These are phyloP conservation scores for Aethes cnicana DNA, from an alignment of 2,888 invertebrate species.

Conservation along the genomic window DNA sequence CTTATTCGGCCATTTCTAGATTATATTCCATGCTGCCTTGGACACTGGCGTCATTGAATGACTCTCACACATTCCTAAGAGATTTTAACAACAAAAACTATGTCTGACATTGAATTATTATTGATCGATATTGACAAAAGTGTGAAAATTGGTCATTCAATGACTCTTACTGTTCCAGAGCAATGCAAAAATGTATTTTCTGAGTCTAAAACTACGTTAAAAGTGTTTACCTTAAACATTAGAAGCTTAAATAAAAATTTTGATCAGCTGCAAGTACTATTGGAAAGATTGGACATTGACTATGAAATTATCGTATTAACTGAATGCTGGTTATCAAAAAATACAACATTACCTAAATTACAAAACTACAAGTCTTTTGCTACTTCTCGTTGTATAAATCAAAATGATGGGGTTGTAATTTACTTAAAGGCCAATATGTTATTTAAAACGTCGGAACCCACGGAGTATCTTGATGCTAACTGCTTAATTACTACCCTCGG, in stretches of 20 bases:
- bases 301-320: not conserved
- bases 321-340: not conserved
- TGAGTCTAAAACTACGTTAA: not conserved
- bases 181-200: not conserved
- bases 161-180: not conserved
- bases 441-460: not conserved
- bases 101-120: not conserved
- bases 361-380: not conserved
- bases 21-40: not conserved
- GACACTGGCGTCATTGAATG: not conserved
- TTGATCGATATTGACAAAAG: constrained; percentile 4
- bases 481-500: not conserved
- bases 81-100: too few species aligned
- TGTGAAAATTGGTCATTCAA: constrained; percentile 1
- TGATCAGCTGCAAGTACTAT: constrained; percentile 1
- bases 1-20: not conserved
- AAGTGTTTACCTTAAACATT: not conserved
- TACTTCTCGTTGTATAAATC: not conserved
- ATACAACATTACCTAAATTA: not conserved
- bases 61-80: not conserved
- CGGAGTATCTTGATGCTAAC: constrained; percentile 2
- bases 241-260: constrained; percentile 2
- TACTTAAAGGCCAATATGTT: not conserved
- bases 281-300: not conserved
- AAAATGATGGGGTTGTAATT: not conserved